A percentile compares a stretch with the other conserved stretches of the same genome.
phyloP scores from a whole-genome alignment of 2,888 invertebrate genomes.

The Sabellastarte sp. region DNA sequence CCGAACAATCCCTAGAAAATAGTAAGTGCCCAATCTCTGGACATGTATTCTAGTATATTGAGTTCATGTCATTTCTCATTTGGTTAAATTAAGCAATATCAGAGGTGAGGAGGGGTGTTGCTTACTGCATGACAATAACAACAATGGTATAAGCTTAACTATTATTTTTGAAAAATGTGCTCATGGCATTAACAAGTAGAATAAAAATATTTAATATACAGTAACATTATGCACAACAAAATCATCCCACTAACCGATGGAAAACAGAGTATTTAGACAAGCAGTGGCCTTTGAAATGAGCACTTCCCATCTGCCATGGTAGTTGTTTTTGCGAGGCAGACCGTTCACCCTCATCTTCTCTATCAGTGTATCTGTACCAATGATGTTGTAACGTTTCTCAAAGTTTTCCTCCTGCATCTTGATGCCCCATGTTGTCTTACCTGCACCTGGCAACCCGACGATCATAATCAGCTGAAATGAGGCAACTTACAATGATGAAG shows the following conservation, averaged over 20 bases:
- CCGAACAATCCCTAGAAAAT: no score
- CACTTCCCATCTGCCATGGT: constrained; percentile 82
- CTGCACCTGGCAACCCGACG: constrained; percentile 89
- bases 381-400: constrained; percentile 80
- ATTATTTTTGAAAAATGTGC: not conserved
- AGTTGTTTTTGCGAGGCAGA: constrained; percentile 74
- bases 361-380: constrained; percentile 82
- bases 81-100: no score
- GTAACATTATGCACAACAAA: not conserved
- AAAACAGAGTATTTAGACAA: constrained; percentile 76
- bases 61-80: no score
- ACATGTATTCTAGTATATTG: no score
- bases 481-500: no score
- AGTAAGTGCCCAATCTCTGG: no score
- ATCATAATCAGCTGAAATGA: constrained; percentile 73
- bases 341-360: constrained; percentile 94
- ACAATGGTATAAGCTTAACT: not conserved
- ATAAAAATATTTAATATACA: not conserved
- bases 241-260: constrained; percentile 67
- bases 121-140: not conserved
- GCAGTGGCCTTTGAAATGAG: constrained; percentile 85
- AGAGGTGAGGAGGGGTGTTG: no score
- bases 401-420: constrained; percentile 74
- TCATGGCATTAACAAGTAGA: no score
- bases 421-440: constrained; percentile 88